A percentile compares a stretch with the other conserved stretches of the same genome.
Evolutionary conservation across 2,888 invertebrate genomes (phyloP).

Genomic region (Drosophila anceps): DNA sequence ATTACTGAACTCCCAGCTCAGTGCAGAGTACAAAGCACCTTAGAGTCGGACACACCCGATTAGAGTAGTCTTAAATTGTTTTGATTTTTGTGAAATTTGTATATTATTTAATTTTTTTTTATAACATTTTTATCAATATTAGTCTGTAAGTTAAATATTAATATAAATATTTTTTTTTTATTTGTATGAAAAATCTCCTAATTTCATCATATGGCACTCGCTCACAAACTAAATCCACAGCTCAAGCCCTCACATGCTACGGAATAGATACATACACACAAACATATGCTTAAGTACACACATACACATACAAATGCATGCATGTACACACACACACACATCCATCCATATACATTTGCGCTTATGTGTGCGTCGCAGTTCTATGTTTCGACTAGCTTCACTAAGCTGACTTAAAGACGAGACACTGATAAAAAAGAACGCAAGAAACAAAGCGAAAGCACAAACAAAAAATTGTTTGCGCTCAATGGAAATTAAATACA

Average conservation of each 20-base stretch:
- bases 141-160: too few species aligned
- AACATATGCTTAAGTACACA: background rate
- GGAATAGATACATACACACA: background rate
- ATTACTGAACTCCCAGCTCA: too few species aligned
- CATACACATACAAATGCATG: background rate
- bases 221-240: background rate
- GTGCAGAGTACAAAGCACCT: too few species aligned
- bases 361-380: background rate
- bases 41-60: too few species aligned
- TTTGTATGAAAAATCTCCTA: background rate
- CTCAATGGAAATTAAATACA: slow-evolving; percentile 5
- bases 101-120: too few species aligned
- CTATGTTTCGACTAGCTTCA: background rate
- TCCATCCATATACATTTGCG: too few species aligned
- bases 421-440: background rate
- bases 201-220: background rate
- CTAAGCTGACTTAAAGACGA: too few species aligned
- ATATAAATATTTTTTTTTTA: too few species aligned
- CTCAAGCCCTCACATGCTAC: background rate
- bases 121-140: too few species aligned
- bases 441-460: background rate
- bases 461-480: background rate
- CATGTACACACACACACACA: background rate
- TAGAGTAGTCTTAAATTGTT: too few species aligned
- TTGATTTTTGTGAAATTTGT: too few species aligned